Evolutionary conservation across 2,888 invertebrate genomes (phyloP).

Genomic region (Diadromus collaris): DNA sequence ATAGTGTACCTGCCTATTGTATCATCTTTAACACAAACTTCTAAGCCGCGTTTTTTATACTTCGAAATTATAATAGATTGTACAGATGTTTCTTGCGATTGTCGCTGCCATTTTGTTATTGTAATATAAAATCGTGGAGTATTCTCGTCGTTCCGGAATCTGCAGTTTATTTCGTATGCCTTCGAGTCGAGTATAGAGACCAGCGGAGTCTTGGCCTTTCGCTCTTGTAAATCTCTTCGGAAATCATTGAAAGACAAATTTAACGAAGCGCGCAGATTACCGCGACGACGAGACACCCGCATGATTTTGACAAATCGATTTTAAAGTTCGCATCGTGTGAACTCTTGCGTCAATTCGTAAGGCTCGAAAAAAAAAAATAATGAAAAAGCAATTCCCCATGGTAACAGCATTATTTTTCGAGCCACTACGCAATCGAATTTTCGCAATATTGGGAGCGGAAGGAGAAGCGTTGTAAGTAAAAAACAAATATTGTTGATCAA

Average conservation of each 20-base stretch:
- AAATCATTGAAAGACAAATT: background rate
- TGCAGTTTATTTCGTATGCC: constrained; percentile 21
- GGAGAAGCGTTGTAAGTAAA: constrained; percentile 3
- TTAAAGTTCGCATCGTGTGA: constrained; percentile 16
- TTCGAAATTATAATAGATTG: constrained; percentile 34
- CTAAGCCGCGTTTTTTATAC: constrained; percentile 52
- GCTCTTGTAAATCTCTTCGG: background rate
- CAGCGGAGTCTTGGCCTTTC: background rate
- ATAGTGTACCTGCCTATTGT: constrained; percentile 56
- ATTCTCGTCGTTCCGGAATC: constrained; percentile 16
- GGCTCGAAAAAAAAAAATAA: constrained; percentile 21
- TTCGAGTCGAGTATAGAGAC: constrained; percentile 5
- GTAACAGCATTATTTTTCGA: constrained; percentile 20
- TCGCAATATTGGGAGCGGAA: background rate
- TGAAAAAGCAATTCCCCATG: background rate
- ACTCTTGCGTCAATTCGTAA: constrained; percentile 17
- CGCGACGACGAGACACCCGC: constrained; percentile 26
- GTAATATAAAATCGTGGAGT: constrained; percentile 3
- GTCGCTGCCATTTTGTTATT: constrained; percentile 37
- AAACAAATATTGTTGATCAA: constrained; percentile 3
- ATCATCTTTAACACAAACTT: constrained; percentile 28
- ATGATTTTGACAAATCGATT: constrained; percentile 43
- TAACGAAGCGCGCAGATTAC: background rate
- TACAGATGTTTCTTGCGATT: constrained; percentile 38
- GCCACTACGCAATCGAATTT: constrained; percentile 18